Evolutionary conservation across 2,797 vertebrate species (phyloP).

Genomic region (Rhynchotus rufescens): DNA sequence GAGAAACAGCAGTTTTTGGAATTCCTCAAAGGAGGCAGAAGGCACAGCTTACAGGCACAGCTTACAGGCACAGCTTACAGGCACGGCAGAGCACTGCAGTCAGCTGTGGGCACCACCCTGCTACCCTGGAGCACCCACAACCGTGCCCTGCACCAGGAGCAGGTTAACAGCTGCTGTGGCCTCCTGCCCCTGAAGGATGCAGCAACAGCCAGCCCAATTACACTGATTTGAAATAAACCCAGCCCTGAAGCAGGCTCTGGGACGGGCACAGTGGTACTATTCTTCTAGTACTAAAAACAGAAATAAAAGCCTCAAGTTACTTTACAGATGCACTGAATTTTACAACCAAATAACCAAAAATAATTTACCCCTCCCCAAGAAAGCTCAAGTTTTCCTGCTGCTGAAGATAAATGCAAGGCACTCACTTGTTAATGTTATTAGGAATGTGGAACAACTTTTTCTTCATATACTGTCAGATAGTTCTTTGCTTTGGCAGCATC

Average conservation of each 20-base stretch:
- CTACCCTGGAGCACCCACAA: fast-evolving
- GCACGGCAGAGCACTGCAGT: fast-evolving
- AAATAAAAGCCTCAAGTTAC: background rate
- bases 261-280: background rate
- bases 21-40: background rate
- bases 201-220: background rate
- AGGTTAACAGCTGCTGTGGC: background rate
- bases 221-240: background rate
- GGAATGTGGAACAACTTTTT: slow-evolving; percentile 54
- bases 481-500: slow-evolving; percentile 42
- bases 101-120: background rate
- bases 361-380: background rate
- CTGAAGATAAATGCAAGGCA: slow-evolving; percentile 68
- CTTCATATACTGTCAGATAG: background rate
- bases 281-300: background rate
- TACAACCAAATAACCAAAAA: background rate
- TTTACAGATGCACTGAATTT: background rate
- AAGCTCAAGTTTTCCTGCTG: slow-evolving; percentile 8
- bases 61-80: no score
- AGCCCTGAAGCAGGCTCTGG: background rate
- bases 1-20: background rate
- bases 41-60: background rate
- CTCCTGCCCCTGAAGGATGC: background rate
- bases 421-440: slow-evolving; percentile 52
- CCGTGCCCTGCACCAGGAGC: background rate